Conservation (phyloP, 1,140 invertebrate species). For the Phortica variegata region DNA sequence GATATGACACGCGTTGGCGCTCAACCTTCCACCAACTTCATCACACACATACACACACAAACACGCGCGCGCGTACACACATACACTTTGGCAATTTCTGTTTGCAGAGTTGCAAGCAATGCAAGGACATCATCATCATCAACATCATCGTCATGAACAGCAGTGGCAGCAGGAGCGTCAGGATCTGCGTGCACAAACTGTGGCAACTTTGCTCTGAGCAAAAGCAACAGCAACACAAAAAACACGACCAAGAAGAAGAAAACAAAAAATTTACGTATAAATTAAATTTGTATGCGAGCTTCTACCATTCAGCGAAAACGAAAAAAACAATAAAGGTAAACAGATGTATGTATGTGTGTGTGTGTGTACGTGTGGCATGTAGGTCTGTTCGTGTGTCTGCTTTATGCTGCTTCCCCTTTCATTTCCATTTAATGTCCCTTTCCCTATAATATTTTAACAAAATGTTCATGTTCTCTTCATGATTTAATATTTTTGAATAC, state of each 20-base stretch:
- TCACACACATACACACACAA: no score
- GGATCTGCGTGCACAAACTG: not conserved
- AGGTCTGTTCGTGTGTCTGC: constrained; percentile 39
- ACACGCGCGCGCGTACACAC: constrained; percentile 34
- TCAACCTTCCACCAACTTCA: no score
- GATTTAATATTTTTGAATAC: no score
- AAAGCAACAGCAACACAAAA: constrained; percentile 8
- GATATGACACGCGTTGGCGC: constrained; percentile 30
- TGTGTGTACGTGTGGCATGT: constrained; percentile 37
- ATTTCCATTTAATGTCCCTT: constrained; percentile 37
- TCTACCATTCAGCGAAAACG: constrained; percentile 3
- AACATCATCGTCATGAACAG: no score
- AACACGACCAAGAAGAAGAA: not conserved
- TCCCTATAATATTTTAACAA: constrained; percentile 6
- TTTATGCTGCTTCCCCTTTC: constrained; percentile 29
- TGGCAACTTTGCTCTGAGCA: not conserved
- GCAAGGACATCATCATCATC: constrained; percentile 25
- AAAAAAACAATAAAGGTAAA: constrained; percentile 16
- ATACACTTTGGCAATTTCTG: constrained; percentile 2
- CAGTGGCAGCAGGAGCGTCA: constrained; percentile 2
- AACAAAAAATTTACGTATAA: constrained; percentile 43
- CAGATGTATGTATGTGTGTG: constrained; percentile 27
- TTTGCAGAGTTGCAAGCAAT: constrained; percentile 25
- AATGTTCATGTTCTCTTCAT: no score
- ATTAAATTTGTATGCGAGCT: constrained; percentile 46